phyloP scores from a whole-genome alignment of 2,113 vertebrate genomes.

The Coreoperca whiteheadi region DNA sequence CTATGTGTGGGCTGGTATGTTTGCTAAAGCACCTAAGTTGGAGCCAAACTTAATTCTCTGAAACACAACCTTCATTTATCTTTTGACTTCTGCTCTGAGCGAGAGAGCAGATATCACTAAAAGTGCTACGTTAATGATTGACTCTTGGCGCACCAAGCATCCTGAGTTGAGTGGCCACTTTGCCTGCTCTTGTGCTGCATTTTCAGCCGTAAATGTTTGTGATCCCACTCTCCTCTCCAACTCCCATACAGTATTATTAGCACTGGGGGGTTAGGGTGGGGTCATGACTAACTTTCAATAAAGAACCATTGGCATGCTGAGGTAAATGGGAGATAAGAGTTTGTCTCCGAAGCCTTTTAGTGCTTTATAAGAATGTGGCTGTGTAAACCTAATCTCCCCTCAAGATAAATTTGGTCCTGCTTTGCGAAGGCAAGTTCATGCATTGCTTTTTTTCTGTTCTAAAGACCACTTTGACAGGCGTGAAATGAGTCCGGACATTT shows the following conservation, averaged over 20 bases:
- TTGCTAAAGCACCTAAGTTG: constrained; percentile 68
- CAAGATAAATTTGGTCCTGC: constrained; percentile 73
- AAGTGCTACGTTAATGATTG: constrained; percentile 82
- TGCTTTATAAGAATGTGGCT: constrained; percentile 75
- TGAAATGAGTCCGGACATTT: constrained; percentile 76
- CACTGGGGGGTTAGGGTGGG: constrained; percentile 55
- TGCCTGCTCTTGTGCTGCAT: constrained; percentile 74
- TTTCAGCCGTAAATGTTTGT: constrained; percentile 78
- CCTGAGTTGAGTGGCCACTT: constrained; percentile 75
- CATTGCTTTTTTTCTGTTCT: constrained; percentile 41
- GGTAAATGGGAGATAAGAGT: constrained; percentile 79
- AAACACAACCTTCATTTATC: constrained; percentile 79
- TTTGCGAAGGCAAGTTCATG: constrained; percentile 73
- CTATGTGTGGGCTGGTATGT: constrained; percentile 53
- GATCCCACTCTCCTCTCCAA: constrained; percentile 62
- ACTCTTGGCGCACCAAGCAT: constrained; percentile 69
- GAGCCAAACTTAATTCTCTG: constrained; percentile 56
- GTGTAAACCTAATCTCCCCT: constrained; percentile 75
- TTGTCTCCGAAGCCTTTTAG: constrained; percentile 70
- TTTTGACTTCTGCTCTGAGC: constrained; percentile 64
- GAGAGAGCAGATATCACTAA: constrained; percentile 73
- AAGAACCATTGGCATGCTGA: constrained; percentile 73
- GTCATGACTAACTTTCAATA: constrained; percentile 70
- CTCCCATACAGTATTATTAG: constrained; percentile 77
- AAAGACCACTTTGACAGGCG: constrained; percentile 72